Percentiles rank a stretch among this genome's conserved stretches.
These are phyloP conservation scores for Sinocyclocheilus maitianheensis DNA, from an alignment of 2,113 vertebrate genomes.

Conservation along the genomic window DNA sequence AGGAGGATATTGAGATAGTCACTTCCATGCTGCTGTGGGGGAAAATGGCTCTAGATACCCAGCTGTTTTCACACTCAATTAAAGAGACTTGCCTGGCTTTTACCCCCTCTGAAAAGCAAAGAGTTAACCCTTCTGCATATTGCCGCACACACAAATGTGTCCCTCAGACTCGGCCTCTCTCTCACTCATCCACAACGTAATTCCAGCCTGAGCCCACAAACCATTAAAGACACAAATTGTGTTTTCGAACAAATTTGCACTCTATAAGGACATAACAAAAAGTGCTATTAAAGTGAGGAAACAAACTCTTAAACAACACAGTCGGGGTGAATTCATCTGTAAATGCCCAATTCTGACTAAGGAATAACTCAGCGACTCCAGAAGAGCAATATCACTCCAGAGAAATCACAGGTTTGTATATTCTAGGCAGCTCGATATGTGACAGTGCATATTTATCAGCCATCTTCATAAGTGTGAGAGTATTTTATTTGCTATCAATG, in stretches of 20 bases:
- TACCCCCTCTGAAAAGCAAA: constrained; percentile 44
- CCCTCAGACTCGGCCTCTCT: constrained; percentile 38
- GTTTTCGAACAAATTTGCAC: constrained; percentile 54
- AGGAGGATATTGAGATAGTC: constrained; percentile 57
- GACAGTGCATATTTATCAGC: constrained; percentile 22
- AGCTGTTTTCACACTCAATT: constrained; percentile 65
- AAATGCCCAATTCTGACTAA: constrained; percentile 48
- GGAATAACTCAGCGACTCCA: constrained; percentile 32
- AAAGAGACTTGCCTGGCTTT: constrained; percentile 62
- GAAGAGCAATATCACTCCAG: constrained; percentile 2
- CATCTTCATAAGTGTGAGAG: constrained; percentile 26
- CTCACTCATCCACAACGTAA: constrained; percentile 49
- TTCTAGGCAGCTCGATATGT: not conserved
- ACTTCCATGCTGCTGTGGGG: constrained; percentile 70
- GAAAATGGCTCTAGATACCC: constrained; percentile 66
- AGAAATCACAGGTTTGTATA: constrained; percentile 33
- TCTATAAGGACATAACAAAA: constrained; percentile 51
- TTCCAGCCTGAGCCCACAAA: constrained; percentile 46
- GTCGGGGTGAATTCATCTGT: constrained; percentile 52
- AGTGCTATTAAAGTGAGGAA: constrained; percentile 52
- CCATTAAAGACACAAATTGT: constrained; percentile 61
- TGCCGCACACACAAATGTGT: constrained; percentile 42
- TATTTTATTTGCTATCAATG: not conserved
- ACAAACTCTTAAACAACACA: constrained; percentile 56
- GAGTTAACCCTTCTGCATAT: constrained; percentile 57